Base-by-base conservation (phyloP, 2,797 vertebrate species). In the Neosalanx taihuensis region DNA sequence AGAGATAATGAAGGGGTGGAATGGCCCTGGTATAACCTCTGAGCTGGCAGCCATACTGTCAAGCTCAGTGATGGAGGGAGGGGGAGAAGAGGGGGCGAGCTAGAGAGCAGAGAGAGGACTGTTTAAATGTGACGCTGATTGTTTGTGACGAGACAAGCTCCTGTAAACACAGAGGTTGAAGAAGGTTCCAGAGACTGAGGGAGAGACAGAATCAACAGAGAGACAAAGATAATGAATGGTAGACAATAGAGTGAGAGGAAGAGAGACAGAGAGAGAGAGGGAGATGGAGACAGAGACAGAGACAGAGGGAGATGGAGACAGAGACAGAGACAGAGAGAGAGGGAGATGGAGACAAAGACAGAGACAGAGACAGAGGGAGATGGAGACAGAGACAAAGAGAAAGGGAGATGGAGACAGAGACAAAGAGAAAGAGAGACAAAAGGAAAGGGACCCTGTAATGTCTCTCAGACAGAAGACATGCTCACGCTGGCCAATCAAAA, bases 61-160 rank as follows among this genome's bases (percentile, higher is more conserved):
- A 13, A 10, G 37, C 37, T 41, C 7, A 10, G 37, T 10, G 9
- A 10, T 2, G 7, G 37, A 41, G 41, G 10, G 41, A 46, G 41
- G 37, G 37, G 41, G 41, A 46, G 41, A 46, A 46, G 37, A 56
- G n/a, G 26, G 10, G 46, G 41, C 41, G 58, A 29, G 46, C 23
- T 5, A 18, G 66, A 46, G 26, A 33, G 71, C 35, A 37, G 72
- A 77, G 18, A 5, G 26, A 18, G 13, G 23, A 72, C 29, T 69
- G 64, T n/a, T 46, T 46, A 46, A 46, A 46, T 3, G 41, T 6
- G 18, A 72, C 59, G 72, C 17, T 64, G 66, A 73, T 72, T 3
- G 70, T 17, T 65, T 17, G 23, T 18, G 58, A 59, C 13, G 23
- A 41, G 46, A 31, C 7, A 17, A 23, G 6, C 18, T 15, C 33